These are phyloP conservation scores for Blastobasis adustella DNA, from an alignment of 2,888 invertebrate genomes.

Conservation along the genomic window DNA sequence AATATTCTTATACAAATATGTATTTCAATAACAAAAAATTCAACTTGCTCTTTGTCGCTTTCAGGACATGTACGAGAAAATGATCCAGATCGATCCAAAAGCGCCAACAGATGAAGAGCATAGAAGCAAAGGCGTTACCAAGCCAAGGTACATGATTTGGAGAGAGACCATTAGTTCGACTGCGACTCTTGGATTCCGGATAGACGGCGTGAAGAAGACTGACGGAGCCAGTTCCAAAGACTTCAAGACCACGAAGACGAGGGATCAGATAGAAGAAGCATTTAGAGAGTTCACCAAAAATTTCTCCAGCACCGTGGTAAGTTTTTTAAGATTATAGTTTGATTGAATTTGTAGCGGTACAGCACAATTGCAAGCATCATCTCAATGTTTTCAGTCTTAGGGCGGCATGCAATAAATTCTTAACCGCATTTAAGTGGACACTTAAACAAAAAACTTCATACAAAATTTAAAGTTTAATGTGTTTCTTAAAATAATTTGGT, in stretches of 20 bases:
- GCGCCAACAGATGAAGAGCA: slow-evolving; percentile 95
- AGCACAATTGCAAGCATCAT: no score
- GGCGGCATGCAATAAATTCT: no score
- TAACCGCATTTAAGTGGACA: no score
- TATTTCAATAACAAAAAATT: no score
- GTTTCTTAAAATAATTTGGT: no score
- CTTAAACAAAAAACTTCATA: no score
- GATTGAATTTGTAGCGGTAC: no score
- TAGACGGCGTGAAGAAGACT: slow-evolving; percentile 94
- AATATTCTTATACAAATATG: no score
- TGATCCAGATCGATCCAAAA: slow-evolving; percentile 93
- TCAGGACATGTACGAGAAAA: slow-evolving; percentile 97
- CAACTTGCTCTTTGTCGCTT: slow-evolving; percentile 20
- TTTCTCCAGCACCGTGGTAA: slow-evolving; percentile 86
- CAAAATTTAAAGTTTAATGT: no score
- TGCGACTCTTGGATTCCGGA: slow-evolving; percentile 95
- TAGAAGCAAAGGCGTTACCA: slow-evolving; percentile 91
- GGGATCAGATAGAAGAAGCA: slow-evolving; percentile 86
- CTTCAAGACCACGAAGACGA: slow-evolving; percentile 93
- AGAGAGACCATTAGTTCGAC: slow-evolving; percentile 98
- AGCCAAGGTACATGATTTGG: slow-evolving; percentile 97
- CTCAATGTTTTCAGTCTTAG: no score
- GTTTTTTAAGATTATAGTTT: slow-evolving; percentile 28
- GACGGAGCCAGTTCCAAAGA: slow-evolving; percentile 95
- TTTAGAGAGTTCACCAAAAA: slow-evolving; percentile 87